Evolutionary conservation across 2,888 invertebrate genomes (phyloP).

Genomic region (Mactromeris polynyma): DNA sequence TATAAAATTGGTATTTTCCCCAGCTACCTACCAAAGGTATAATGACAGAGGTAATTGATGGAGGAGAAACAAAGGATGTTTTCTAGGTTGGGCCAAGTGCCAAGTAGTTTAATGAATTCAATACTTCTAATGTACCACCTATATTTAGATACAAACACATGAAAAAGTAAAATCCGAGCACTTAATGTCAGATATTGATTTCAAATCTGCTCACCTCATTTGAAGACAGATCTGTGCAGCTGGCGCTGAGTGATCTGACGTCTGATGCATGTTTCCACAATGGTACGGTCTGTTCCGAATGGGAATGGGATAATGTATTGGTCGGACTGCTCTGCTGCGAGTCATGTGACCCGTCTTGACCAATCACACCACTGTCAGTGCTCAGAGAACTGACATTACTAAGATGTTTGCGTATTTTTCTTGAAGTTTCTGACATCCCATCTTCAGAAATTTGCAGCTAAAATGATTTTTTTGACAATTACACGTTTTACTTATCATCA

Average conservation of each 20-base stretch:
- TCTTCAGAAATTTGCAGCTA: not conserved
- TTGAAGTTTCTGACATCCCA: conserved; percentile 27
- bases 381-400: conserved; percentile 79
- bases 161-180: no score
- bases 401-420: conserved; percentile 67
- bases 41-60: no score
- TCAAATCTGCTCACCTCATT: conserved; percentile 10
- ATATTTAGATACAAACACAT: no score
- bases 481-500: no score
- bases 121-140: no score
- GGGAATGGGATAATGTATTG: conserved; percentile 57
- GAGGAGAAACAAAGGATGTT: no score
- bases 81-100: no score
- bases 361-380: conserved; percentile 81
- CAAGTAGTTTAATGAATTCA: no score
- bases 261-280: conserved; percentile 27
- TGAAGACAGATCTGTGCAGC: conserved; percentile 55
- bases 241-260: conserved; percentile 48
- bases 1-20: no score
- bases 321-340: conserved; percentile 73
- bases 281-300: conserved; percentile 35
- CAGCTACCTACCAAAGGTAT: no score
- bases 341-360: conserved; percentile 73
- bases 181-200: not conserved
- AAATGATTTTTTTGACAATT: no score